Conservation (phyloP, 2,888 invertebrate species). For the Hydrotaea diabolus region DNA sequence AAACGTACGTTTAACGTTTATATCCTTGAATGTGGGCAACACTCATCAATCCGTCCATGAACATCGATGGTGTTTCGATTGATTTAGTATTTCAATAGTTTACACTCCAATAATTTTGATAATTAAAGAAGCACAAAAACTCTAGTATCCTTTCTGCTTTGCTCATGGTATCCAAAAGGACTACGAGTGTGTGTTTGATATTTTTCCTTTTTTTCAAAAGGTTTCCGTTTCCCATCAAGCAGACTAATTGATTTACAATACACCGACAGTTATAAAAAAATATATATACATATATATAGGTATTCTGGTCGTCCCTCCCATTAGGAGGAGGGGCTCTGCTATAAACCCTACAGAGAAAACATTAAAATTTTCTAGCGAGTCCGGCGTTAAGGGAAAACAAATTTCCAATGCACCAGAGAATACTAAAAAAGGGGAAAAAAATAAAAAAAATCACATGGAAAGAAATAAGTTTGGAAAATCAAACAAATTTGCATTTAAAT, state of each 20-base stretch:
- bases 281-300: background rate
- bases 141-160: background rate
- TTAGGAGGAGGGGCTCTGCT: background rate
- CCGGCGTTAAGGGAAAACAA: background rate
- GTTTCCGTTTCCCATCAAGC: constrained; percentile 32
- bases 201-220: constrained; percentile 19
- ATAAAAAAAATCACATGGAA: background rate
- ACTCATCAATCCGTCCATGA: background rate
- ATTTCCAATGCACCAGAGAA: background rate
- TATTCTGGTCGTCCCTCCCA: background rate
- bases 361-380: background rate
- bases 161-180: background rate
- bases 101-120: constrained; percentile 70
- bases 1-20: background rate
- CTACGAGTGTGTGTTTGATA: no score
- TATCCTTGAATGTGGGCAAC: background rate
- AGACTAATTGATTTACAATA: constrained; percentile 56
- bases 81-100: constrained; percentile 60
- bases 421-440: background rate
- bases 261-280: constrained; percentile 26
- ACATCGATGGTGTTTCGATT: background rate
- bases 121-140: constrained; percentile 58
- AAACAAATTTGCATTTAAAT: constrained; percentile 62
- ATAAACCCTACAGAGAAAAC: no score
- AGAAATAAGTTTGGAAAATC: constrained; percentile 29